Conservation (phyloP, 2,888 invertebrate species). For the Tetheella fluctuosa region DNA sequence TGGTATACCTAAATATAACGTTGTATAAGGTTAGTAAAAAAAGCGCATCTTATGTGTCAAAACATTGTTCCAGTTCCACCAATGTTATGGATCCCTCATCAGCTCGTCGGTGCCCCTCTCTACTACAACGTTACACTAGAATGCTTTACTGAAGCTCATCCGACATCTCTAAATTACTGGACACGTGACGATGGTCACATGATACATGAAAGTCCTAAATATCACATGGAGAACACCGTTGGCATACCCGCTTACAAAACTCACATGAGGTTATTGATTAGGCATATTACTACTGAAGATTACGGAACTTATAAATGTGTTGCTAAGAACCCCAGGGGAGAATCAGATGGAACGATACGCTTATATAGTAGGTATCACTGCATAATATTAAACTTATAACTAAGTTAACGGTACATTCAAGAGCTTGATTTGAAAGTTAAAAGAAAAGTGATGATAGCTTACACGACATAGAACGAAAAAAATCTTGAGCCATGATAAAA, state of each 20-base stretch:
- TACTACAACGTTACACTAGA: slow-evolving; percentile 93
- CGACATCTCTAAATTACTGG: slow-evolving; percentile 96
- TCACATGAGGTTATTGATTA: slow-evolving; percentile 93
- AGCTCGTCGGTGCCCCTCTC: slow-evolving; percentile 93
- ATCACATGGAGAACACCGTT: slow-evolving; percentile 89
- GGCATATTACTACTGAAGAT: slow-evolving; percentile 90
- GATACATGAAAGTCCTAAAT: slow-evolving; percentile 94
- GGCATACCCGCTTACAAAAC: slow-evolving; percentile 91
- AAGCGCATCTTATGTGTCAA: not conserved
- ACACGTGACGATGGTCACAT: slow-evolving; percentile 93
- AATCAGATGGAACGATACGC: slow-evolving; percentile 94
- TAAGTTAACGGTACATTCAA: not conserved
- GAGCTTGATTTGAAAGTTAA: not conserved
- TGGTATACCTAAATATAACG: no score
- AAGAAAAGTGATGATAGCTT: no score
- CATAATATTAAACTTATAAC: not conserved
- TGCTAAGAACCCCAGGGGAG: slow-evolving; percentile 95
- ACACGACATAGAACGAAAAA: no score
- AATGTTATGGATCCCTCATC: slow-evolving; percentile 96
- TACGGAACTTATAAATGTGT: slow-evolving; percentile 95
- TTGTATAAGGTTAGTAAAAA: not conserved
- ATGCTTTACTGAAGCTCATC: slow-evolving; percentile 96
- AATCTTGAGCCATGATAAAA: no score
- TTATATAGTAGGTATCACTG: slow-evolving; percentile 89
- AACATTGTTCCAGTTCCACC: slow-evolving; percentile 89